Evolutionary conservation across 2,888 invertebrate species (phyloP).

Genomic region (Pseudanteris insignis): DNA sequence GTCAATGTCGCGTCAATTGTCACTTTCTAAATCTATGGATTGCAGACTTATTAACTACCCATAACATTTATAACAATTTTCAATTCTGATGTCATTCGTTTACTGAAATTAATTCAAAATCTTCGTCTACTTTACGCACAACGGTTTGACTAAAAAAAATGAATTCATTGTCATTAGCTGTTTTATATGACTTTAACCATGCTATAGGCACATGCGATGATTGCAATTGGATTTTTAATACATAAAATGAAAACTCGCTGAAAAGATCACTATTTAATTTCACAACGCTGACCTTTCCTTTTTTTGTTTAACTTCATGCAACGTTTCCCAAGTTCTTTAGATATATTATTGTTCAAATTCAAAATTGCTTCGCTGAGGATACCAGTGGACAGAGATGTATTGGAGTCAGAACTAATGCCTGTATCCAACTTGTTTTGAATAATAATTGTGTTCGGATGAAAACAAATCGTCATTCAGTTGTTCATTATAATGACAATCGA

Average conservation of each 20-base stretch:
- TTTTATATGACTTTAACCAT: conserved; percentile 5
- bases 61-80: conserved; percentile 14
- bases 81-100: conserved; percentile 11
- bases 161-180: conserved; percentile 1
- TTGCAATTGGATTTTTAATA: conserved; percentile 7
- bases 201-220: conserved; percentile 4
- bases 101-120: conserved; percentile 12
- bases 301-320: conserved; percentile 6
- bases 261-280: conserved; percentile 4
- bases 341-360: conserved; percentile 2
- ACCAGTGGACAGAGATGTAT: conserved; percentile 2
- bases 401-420: neutral
- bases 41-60: conserved; percentile 1
- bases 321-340: conserved; percentile 1
- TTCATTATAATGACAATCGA: conserved; percentile 4
- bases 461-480: neutral
- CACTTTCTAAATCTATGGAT: conserved; percentile 3
- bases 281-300: conserved; percentile 1
- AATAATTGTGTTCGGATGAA: conserved; percentile 4
- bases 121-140: conserved; percentile 8
- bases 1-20: neutral
- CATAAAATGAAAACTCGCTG: conserved; percentile 7
- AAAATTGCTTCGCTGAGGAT: neutral
- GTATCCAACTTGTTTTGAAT: neutral
- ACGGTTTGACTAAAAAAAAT: conserved; percentile 11